Conservation (phyloP, 2,113 vertebrate genomes). For the Albula glossodonta region DNA sequence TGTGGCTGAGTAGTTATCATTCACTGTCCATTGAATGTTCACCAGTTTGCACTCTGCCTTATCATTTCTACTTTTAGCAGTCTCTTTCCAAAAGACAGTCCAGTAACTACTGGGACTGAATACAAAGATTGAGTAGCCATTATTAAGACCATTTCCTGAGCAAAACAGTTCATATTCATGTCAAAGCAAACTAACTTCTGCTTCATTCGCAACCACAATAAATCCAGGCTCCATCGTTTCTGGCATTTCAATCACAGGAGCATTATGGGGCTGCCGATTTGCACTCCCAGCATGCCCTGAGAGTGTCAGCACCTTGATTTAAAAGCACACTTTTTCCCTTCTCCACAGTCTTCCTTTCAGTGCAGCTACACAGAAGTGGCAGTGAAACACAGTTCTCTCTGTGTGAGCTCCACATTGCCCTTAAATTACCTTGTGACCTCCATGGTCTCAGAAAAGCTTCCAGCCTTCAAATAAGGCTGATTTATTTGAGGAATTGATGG, state of each 20-base stretch:
- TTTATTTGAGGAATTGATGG: background rate
- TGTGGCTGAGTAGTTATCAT: background rate
- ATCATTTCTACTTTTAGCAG: background rate
- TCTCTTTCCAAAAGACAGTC: background rate
- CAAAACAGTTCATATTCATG: background rate
- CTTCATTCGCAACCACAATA: background rate
- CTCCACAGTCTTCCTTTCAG: background rate
- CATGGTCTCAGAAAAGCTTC: background rate
- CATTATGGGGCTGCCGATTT: background rate
- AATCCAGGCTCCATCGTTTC: background rate
- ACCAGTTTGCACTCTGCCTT: background rate
- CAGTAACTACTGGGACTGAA: background rate
- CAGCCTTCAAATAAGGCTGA: background rate
- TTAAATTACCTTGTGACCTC: background rate
- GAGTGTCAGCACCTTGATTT: background rate
- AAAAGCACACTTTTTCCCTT: background rate
- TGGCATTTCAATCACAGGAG: constrained; percentile 14
- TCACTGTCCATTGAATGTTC: background rate
- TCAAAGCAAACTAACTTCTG: background rate
- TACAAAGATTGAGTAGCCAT: background rate
- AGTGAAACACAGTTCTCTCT: background rate
- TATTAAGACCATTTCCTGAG: background rate
- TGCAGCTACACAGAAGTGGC: background rate
- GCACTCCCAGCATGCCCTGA: background rate
- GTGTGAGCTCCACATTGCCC: background rate